phyloP scores from a whole-genome alignment of 1,140 invertebrate genomes.

The Nasonia giraulti region DNA sequence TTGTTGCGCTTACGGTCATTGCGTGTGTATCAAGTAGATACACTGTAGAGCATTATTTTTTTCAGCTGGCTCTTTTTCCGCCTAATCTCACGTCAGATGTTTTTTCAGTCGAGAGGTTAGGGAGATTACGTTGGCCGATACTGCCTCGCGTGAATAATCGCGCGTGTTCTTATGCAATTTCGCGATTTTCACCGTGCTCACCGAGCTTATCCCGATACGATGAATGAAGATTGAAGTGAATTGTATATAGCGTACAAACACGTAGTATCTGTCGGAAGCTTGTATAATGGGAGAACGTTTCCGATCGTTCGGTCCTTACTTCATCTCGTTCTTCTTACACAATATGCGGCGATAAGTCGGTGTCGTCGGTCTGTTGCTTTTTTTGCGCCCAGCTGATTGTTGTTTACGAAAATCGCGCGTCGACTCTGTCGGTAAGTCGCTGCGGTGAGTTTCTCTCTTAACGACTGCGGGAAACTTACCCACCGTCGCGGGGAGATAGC shows the following conservation, averaged over 20 bases:
- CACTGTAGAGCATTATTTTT: background rate
- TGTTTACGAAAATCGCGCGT: slow-evolving; percentile 4
- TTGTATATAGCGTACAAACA: background rate
- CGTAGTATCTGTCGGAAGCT: background rate
- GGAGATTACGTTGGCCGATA: background rate
- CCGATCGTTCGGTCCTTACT: background rate
- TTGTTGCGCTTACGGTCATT: background rate
- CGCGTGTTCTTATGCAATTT: background rate
- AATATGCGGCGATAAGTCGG: background rate
- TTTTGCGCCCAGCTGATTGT: background rate
- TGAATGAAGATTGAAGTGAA: background rate
- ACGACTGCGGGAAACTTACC: background rate
- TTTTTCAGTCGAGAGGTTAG: slow-evolving; percentile 8
- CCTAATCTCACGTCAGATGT: background rate
- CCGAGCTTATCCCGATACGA: background rate
- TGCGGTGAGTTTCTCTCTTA: background rate
- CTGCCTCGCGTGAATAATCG: background rate
- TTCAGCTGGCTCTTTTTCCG: background rate
- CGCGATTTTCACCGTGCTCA: background rate
- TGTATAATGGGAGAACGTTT: background rate
- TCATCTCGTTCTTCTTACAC: background rate
- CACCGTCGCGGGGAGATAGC: background rate
- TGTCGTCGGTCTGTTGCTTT: background rate
- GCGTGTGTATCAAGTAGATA: background rate
- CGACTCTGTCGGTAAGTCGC: background rate